Base-by-base conservation (phyloP, 2,888 invertebrate genomes). In the Pandemis cinnamomeana region DNA sequence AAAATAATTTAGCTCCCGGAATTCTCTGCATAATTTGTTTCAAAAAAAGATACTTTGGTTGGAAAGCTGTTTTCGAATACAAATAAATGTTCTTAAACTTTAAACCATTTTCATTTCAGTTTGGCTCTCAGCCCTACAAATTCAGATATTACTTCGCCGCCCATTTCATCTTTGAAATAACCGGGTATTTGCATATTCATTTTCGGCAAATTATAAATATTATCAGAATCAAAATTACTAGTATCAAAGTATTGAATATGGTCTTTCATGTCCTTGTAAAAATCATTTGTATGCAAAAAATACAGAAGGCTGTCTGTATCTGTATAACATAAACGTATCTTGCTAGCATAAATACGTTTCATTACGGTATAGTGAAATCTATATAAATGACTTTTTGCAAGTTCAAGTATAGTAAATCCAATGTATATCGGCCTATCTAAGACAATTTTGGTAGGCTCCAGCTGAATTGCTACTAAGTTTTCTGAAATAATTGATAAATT, bases 91-190 rank as follows among this genome's bases (percentile, higher is more conserved):
- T 46, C 10, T 46, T 8, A 46, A 46, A 46, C 10, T 46, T 46
- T 10, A 46, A 46, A 8, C 44, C 44, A 46, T 46, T 46, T 46
- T 46, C 44, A 46, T 46, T 76, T 75, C 11, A 77, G 46, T 64
- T 77, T 77, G 15, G 76, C 74, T 67, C 77, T 64, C 36, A 77
- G 67, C 1, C 77, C 77, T 5, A 71, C 68, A 67, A 76, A 76
- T 53, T 77, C 75, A 15, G 68, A 36, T 48, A 77, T 77, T 5
- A 75, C 58, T 27, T 76, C 64, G 20, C 75, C 76, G 44, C 73
- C 71, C 71, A 77, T 51, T 60, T 77, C 77, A 71, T 77, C 76
- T 48, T 77, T 76, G 41, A 76, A 75, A 67, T 42, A 67, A 1
- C 77, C 77, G 7, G 75, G 77, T 41, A 75, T 58, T 66, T 74